Conservation (phyloP, 2,888 invertebrate genomes). For the Alloscopus bannaensis region DNA sequence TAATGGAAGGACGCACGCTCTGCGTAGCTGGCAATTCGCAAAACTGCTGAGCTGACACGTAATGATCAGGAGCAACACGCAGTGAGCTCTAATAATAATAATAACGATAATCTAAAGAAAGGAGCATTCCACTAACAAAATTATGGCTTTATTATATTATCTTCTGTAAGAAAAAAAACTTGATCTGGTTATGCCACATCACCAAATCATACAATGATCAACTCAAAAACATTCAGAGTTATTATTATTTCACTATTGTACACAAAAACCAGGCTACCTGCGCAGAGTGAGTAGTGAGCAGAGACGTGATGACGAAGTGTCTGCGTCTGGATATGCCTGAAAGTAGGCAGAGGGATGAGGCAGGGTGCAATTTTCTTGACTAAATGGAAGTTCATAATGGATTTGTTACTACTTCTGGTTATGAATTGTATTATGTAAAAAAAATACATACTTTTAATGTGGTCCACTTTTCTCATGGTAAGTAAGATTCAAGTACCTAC, state of each 20-base stretch:
- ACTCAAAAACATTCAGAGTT: too few species aligned
- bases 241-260: too few species aligned
- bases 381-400: neutral
- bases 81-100: too few species aligned
- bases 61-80: constrained; percentile 3
- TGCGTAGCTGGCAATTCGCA: too few species aligned
- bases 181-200: constrained; percentile 27
- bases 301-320: too few species aligned
- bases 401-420: constrained; percentile 7
- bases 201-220: constrained; percentile 11
- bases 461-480: constrained; percentile 37
- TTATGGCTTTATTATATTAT: constrained; percentile 8
- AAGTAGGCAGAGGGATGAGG: too few species aligned
- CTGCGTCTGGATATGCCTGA: too few species aligned
- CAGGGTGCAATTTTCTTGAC: neutral
- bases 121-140: neutral
- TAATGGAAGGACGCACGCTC: too few species aligned
- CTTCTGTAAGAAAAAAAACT: constrained; percentile 25
- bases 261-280: too few species aligned
- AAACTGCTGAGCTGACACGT: neutral
- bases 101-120: neutral
- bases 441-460: constrained; percentile 19
- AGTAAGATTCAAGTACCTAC: too few species aligned
- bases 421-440: constrained; percentile 26
- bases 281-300: too few species aligned